A percentile compares a stretch with the other conserved stretches of the same genome.
These are phyloP conservation scores for Apamea sordens DNA, from an alignment of 2,888 invertebrate genomes.

Conservation along the genomic window DNA sequence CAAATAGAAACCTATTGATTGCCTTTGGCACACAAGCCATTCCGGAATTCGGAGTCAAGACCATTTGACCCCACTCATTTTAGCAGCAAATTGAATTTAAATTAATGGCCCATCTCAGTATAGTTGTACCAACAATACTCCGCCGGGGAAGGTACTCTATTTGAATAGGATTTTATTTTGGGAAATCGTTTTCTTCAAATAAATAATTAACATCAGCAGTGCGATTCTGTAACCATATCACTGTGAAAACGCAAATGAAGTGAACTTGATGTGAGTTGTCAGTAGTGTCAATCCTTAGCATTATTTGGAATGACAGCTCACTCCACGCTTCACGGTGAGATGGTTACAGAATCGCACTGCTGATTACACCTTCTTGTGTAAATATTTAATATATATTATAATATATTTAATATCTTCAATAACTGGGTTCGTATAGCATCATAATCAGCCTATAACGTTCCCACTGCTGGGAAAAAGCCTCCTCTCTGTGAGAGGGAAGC, in stretches of 20 bases:
- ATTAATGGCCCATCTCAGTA: constrained; percentile 51
- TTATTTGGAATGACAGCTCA: too few species aligned
- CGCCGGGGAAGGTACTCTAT: constrained; percentile 3
- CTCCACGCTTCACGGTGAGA: too few species aligned
- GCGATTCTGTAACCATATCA: too few species aligned
- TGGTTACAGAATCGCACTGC: too few species aligned
- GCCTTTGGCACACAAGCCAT: constrained; percentile 38
- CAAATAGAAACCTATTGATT: constrained; percentile 47
- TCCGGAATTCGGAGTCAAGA: constrained; percentile 50
- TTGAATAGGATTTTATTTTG: constrained; percentile 36
- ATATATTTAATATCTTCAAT: too few species aligned
- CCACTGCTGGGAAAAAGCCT: background rate
- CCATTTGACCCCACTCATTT: constrained; percentile 61
- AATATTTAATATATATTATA: background rate
- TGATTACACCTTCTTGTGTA: background rate
- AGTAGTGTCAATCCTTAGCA: too few species aligned
- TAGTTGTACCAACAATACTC: constrained; percentile 28
- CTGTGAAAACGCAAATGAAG: too few species aligned
- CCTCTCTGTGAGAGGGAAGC: too few species aligned
- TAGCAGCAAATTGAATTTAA: constrained; percentile 61
- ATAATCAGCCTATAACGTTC: background rate
- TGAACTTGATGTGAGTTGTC: too few species aligned
- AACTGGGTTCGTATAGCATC: background rate
- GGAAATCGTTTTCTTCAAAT: constrained; percentile 12
- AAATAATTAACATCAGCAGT: constrained; percentile 33